Evolutionary conservation across 2,113 vertebrate species (phyloP).

Genomic region (Corythoichthys intestinalis): DNA sequence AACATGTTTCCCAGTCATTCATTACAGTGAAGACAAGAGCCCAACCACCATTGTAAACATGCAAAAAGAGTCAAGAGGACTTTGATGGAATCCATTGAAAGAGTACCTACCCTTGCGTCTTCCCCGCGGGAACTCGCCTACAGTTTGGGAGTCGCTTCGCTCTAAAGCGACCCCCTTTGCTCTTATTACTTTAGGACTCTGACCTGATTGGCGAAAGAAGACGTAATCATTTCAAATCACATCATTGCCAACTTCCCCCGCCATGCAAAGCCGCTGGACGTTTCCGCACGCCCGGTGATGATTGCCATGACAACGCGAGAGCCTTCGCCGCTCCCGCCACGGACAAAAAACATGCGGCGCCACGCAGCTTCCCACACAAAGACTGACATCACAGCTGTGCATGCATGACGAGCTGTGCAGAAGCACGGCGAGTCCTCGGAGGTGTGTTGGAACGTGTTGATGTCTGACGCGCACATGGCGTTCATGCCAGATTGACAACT

Average conservation of each 20-base stretch:
- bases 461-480: background rate
- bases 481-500: background rate
- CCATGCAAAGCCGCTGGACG: conserved; percentile 64
- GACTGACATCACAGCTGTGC: conserved; percentile 64
- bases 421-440: conserved; percentile 40
- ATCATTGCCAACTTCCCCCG: conserved; percentile 35
- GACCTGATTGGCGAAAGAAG: conserved; percentile 99
- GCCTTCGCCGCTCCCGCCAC: conserved; percentile 12
- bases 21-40: background rate
- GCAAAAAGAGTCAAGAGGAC: conserved; percentile 43
- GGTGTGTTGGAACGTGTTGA: conserved; percentile 22
- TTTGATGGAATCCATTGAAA: conserved; percentile 61
- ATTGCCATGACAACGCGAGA: conserved; percentile 67
- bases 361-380: conserved; percentile 61
- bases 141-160: conserved; percentile 99
- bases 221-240: conserved; percentile 81
- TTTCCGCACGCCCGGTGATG: background rate
- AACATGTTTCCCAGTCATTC: too few relatives aligned
- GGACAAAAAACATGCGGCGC: conserved; percentile 53
- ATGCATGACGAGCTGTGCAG: conserved; percentile 51
- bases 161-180: conserved; percentile 96
- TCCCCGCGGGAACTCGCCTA: conserved; percentile 93
- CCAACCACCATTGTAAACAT: background rate
- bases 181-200: conserved; percentile 99
- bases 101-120: conserved; percentile 97